Conservation (phyloP, 2,888 invertebrate genomes). For the Sminthurides aquaticus region DNA sequence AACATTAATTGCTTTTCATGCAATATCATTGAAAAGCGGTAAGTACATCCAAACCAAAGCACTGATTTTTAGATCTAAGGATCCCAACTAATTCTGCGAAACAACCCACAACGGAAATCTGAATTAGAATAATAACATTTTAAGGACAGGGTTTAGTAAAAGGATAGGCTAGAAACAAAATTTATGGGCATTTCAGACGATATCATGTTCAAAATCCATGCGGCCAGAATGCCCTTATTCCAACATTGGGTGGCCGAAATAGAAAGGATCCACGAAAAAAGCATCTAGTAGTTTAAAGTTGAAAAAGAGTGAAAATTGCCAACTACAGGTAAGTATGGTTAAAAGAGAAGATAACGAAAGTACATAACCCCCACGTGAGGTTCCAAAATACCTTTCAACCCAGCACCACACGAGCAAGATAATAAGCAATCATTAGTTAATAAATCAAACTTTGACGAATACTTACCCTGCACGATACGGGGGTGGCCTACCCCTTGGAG, state of each 20-base stretch:
- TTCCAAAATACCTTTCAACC: too few relatives aligned
- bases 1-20: conserved; percentile 28
- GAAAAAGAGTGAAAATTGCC: background rate
- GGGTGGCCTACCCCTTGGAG: conserved; percentile 49
- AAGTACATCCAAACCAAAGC: background rate
- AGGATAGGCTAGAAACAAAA: too few relatives aligned
- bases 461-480: conserved; percentile 16
- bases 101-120: background rate
- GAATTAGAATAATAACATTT: too few relatives aligned
- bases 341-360: too few relatives aligned
- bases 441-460: too few relatives aligned
- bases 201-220: background rate
- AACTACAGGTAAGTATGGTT: too few relatives aligned
- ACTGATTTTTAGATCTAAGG: background rate
- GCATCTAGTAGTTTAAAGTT: background rate
- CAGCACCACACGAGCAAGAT: too few relatives aligned
- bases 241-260: background rate
- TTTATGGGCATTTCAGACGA: too few relatives aligned
- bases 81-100: background rate
- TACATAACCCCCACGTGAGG: too few relatives aligned
- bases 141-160: too few relatives aligned
- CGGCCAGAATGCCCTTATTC: background rate
- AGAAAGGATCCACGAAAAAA: background rate
- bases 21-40: conserved; percentile 47
- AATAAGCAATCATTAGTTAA: too few relatives aligned